Conservation (phyloP, 2,113 vertebrate species). For the Merops nubicus region DNA sequence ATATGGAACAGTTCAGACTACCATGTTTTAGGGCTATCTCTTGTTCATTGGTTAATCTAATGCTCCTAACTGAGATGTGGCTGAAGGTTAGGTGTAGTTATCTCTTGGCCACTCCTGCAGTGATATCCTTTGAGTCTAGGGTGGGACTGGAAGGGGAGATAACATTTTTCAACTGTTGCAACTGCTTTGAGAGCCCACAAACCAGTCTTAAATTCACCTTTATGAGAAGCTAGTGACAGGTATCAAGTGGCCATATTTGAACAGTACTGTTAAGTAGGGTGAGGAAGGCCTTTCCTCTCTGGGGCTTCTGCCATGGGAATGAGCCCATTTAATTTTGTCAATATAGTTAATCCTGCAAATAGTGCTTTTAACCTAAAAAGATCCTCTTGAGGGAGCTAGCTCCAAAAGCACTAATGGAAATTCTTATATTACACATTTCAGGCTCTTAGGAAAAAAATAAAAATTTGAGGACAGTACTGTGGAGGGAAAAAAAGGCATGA, state of each 20-base stretch:
- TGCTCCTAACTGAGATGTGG: not conserved
- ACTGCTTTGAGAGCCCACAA: not conserved
- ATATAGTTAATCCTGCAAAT: not conserved
- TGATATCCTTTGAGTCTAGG: not conserved
- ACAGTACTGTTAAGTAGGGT: not conserved
- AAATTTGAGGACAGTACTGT: not conserved
- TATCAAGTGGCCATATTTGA: fast-evolving
- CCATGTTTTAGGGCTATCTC: not conserved
- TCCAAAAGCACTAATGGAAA: not conserved
- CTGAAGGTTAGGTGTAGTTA: not conserved
- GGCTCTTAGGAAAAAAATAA: not conserved
- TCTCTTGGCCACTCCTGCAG: not conserved
- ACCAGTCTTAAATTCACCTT: not conserved
- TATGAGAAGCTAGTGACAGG: not conserved
- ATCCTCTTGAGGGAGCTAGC: not conserved
- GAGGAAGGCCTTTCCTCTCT: not conserved
- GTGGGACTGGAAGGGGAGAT: not conserved
- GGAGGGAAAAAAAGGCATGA: not conserved
- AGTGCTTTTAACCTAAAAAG: not conserved
- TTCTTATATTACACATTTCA: not conserved
- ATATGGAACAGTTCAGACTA: not conserved
- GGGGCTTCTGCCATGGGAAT: not conserved
- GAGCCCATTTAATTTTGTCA: not conserved
- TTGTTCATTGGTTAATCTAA: not conserved
- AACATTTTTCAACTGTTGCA: not conserved